phyloP scores from a whole-genome alignment of 2,797 vertebrate species.

The Sorex maritimensis region DNA sequence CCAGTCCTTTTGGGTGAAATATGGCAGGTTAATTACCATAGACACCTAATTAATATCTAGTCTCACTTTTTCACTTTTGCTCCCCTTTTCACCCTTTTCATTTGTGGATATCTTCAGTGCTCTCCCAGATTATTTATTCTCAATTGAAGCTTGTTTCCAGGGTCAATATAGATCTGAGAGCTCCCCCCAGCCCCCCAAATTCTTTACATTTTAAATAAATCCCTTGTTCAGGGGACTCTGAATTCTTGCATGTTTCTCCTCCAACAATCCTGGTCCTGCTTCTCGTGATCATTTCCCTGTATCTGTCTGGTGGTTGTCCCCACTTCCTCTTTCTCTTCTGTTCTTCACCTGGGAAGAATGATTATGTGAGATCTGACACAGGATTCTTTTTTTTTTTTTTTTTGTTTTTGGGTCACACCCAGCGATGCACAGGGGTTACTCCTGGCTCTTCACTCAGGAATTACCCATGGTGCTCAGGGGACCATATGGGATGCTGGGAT shows the following conservation, averaged over 20 bases:
- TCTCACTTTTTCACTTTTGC: neutral
- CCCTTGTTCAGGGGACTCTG: neutral
- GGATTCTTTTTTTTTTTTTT: too few species aligned
- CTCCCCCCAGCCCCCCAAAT: too few species aligned
- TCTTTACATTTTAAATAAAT: conserved; percentile 25
- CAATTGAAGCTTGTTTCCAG: neutral
- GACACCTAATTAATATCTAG: neutral
- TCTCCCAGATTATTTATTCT: conserved; percentile 2
- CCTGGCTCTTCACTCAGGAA: too few species aligned
- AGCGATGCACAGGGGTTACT: too few species aligned
- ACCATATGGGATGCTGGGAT: too few species aligned
- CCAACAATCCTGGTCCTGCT: neutral
- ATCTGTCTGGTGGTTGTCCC: neutral
- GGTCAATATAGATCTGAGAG: neutral
- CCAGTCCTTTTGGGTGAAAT: neutral
- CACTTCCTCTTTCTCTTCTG: neutral
- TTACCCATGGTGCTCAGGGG: too few species aligned
- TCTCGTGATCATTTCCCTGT: neutral
- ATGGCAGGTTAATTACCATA: neutral
- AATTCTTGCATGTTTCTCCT: neutral
- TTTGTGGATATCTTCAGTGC: neutral
- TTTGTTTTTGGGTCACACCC: too few species aligned
- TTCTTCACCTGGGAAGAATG: conserved; percentile 6
- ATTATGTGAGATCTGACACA: neutral
- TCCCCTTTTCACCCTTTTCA: neutral